phyloP scores from a whole-genome alignment of 2,797 vertebrate species.

The Fundulus diaphanus region DNA sequence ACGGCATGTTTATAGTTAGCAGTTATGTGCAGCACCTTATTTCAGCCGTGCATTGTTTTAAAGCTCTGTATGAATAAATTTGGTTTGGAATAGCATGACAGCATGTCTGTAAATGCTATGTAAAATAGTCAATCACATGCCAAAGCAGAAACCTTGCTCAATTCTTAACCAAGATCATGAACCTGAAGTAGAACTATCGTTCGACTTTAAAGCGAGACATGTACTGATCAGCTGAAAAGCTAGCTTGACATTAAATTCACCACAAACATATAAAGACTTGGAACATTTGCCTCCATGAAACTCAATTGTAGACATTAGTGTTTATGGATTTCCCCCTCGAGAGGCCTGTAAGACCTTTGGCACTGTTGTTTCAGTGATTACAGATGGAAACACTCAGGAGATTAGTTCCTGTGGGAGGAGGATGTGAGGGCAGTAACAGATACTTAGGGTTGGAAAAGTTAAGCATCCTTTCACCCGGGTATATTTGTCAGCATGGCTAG shows the following conservation, averaged over 20 bases:
- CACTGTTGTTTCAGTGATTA: slow-evolving; percentile 17
- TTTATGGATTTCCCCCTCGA: slow-evolving; percentile 14
- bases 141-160: background rate
- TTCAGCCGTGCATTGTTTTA: too few species aligned
- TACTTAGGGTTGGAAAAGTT: slow-evolving; percentile 59
- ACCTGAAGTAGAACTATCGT: background rate
- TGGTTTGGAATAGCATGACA: too few species aligned
- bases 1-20: too few species aligned
- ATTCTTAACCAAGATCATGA: background rate
- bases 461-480: slow-evolving; percentile 47
- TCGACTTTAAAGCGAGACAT: background rate
- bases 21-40: too few species aligned
- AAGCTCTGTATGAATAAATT: too few species aligned
- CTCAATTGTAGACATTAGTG: background rate
- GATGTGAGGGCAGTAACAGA: slow-evolving; percentile 26
- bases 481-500: slow-evolving; percentile 55
- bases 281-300: background rate
- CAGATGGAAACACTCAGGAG: slow-evolving; percentile 24
- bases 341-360: slow-evolving; percentile 12
- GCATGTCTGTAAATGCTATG: background rate
- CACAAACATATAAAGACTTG: background rate
- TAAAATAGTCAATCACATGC: background rate
- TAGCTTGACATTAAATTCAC: background rate
- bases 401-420: slow-evolving; percentile 23
- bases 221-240: background rate